Evolutionary conservation across 1,140 invertebrate genomes (phyloP).

Genomic region (Brachionus plicatilis): DNA sequence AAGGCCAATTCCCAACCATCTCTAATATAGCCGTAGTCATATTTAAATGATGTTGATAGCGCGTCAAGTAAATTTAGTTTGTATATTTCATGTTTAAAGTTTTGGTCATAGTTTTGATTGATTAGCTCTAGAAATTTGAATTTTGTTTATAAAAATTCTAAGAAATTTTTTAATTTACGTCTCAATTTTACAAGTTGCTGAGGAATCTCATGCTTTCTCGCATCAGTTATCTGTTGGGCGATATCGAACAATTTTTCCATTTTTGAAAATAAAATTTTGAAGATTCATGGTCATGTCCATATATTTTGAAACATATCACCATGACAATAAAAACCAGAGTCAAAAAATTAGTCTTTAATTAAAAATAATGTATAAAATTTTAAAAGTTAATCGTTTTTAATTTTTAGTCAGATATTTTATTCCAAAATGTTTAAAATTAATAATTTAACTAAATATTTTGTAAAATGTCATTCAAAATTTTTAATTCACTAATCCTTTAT

Average conservation of each 20-base stretch:
- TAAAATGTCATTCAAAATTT: too few species aligned
- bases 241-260: constrained; percentile 5
- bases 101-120: background rate
- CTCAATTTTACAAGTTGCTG: constrained; percentile 11
- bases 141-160: background rate
- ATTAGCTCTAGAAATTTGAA: background rate
- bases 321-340: background rate
- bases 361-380: background rate
- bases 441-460: background rate
- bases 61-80: constrained; percentile 18
- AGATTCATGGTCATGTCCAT: background rate
- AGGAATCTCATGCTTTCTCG: constrained; percentile 19
- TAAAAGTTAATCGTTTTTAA: background rate
- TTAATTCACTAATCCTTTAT: too few species aligned
- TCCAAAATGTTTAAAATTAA: background rate
- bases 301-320: background rate
- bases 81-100: background rate
- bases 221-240: background rate
- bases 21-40: constrained; percentile 12
- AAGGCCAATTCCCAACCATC: background rate
- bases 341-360: background rate
- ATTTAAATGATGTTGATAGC: background rate
- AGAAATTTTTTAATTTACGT: background rate
- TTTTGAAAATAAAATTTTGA: background rate
- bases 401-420: background rate